These are phyloP conservation scores for Nothobranchius furzeri DNA, from an alignment of 2,113 vertebrate species.

Conservation along the genomic window DNA sequence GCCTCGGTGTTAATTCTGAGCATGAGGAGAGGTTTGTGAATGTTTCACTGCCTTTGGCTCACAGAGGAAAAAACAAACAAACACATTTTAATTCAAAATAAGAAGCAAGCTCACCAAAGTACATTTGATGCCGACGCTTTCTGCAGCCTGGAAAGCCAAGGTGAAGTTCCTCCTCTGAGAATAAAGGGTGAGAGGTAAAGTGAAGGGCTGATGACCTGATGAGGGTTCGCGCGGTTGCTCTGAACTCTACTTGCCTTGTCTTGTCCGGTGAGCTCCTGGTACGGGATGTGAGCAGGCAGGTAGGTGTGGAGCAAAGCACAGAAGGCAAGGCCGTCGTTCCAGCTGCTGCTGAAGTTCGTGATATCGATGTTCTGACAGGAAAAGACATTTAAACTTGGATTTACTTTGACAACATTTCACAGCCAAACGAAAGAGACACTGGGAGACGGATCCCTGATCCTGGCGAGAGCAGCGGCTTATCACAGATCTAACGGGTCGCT, in stretches of 20 bases:
- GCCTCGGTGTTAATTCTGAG: too few species aligned
- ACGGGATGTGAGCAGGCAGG: constrained; percentile 95
- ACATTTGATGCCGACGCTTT: constrained; percentile 97
- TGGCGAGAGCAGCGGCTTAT: too few species aligned
- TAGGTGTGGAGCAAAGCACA: constrained; percentile 96
- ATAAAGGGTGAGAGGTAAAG: constrained; percentile 11
- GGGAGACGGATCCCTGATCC: constrained; percentile 5
- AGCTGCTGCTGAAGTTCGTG: constrained; percentile 99
- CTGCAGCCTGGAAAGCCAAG: constrained; percentile 95
- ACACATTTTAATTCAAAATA: too few species aligned
- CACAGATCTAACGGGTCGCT: too few species aligned
- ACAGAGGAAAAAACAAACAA: too few species aligned
- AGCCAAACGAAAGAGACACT: constrained; percentile 10
- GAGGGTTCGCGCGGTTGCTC: accelerated
- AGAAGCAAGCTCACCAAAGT: constrained; percentile 86
- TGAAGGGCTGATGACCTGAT: neutral
- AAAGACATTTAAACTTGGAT: constrained; percentile 22
- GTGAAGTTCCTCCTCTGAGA: constrained; percentile 93
- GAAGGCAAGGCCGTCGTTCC: constrained; percentile 97
- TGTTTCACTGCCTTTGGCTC: too few species aligned
- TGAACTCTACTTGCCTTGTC: constrained; percentile 84
- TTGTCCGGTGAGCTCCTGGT: constrained; percentile 91
- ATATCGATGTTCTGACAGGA: constrained; percentile 92
- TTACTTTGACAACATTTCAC: constrained; percentile 16
- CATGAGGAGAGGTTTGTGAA: too few species aligned